Base-by-base conservation (phyloP, 2,113 vertebrate genomes). In the Poeciliopsis turrubarensis region DNA sequence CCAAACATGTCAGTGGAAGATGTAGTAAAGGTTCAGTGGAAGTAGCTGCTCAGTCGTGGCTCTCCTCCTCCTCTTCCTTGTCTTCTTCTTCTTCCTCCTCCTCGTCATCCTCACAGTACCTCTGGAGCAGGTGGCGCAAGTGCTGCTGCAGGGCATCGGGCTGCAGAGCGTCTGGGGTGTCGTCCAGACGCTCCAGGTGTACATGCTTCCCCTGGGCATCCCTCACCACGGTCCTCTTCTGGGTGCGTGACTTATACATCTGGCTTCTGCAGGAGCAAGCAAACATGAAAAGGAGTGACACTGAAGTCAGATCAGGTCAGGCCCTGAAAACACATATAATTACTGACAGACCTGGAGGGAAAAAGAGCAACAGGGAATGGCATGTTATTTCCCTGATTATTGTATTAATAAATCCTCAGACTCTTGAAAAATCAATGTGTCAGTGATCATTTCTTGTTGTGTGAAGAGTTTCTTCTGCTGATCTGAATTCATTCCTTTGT, bases 221-320 rank as follows among this genome's bases (percentile, higher is more conserved):
- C 94, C 94, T 96, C 95, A 97, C 96, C 94, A 97, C 96, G n/a
- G 96, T 97, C 95, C 95, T 97, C 96, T 96, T 97, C 95, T 96
- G 96, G 13, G 94, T 96, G 66, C 89, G 93, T 31, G 92, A 94
- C 93, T 97, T 98, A 98, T 44, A 94, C 95, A 98, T 96, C 27
- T 81, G 95, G 83, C 96, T 97, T 95, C 97, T 99, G 81, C 9
- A 41, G 32, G 25, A 2, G 41, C 0, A 78, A 12, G 31, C 8
- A 29, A 19, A 30, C 26, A 7, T 10, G 12, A 13, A 8, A 29
- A 31, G 12, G 19, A 12, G 34, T n/a, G 8, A 37, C 1, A 19
- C 44, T 6, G 44, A 47, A 1, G 44, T 47, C 17, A 19, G 14
- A 5, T 47, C 15, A 19, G 44, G 44, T 47, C 5, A 6, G 5